Base-by-base conservation (phyloP, 2,888 invertebrate genomes). In the Alentia gelatinosa region DNA sequence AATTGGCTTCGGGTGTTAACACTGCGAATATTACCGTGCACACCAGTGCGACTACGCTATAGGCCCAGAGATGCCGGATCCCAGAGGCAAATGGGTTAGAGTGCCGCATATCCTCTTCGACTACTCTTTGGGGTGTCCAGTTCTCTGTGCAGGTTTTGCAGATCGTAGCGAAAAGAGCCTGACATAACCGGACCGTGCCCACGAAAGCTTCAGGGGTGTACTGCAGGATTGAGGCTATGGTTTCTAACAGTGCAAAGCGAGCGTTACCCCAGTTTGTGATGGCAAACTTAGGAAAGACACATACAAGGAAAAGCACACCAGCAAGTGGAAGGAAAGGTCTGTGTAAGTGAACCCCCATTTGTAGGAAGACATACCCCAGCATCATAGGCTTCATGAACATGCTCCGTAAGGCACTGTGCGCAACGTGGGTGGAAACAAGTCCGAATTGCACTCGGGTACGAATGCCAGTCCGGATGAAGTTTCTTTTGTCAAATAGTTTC, bases 321-420 rank as follows among this genome's bases (percentile, higher is more conserved):
- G 94, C 93, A 35, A 95, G 94, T 0, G 95, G 94, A 12, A 94
- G 93, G 89, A 94, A 94, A 63, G 94, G 91, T 86, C 94, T 94
- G 23, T 94, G 90, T 0, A 94, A 92, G 37, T 93, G 93, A 15
- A 94, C 93, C 50, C 92, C 93, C 40, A 94, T 93, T 90, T 95
- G 94, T 30, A 95, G 92, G 68, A 94, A 74, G 68, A 95, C 93
- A 89, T 94, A 95, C 0, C 94, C 37, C 50, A 95, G 90, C 35
- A 94, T 89, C 30, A 94, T 91, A 0, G 95, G 95, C 88, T 95
- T 95, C 94, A 95, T 94, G 86, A 94, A 92, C 95, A 95, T 95
- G 91, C 94, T 94, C 37, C 94, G 84, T 26, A 94, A 90, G 15
- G 95, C 94, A 0, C 94, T 94, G 91, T 95, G 94, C n/a, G 95